A percentile compares a stretch with the other conserved stretches of the same genome.
These are phyloP conservation scores for Hylaeus volcanicus DNA, from an alignment of 1,140 invertebrate species.

Conservation along the genomic window DNA sequence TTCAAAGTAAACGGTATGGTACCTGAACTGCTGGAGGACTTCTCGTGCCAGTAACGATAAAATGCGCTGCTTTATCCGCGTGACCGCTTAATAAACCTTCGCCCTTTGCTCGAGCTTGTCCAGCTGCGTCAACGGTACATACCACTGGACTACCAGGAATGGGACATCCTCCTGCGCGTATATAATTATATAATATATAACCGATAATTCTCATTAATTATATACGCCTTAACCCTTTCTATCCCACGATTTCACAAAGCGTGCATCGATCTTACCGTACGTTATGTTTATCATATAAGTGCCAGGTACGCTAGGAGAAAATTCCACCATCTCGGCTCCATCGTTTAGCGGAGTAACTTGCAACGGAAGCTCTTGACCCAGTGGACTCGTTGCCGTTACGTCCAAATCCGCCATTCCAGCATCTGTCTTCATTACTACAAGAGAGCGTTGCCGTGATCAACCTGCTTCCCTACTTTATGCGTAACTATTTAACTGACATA, in stretches of 20 bases:
- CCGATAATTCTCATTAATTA: neutral
- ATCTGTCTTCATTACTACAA: conserved; percentile 90
- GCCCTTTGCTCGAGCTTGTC: conserved; percentile 84
- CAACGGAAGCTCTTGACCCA: conserved; percentile 92
- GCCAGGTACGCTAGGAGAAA: conserved; percentile 92
- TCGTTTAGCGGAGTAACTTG: conserved; percentile 89
- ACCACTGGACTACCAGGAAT: conserved; percentile 79
- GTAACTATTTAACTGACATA: conserved; percentile 75
- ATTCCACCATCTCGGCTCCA: conserved; percentile 89
- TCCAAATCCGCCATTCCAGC: conserved; percentile 95
- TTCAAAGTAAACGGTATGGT: too few relatives aligned
- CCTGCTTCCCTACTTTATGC: neutral
- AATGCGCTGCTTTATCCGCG: conserved; percentile 78
- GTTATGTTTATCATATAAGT: conserved; percentile 93
- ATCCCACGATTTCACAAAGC: neutral
- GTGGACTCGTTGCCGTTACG: conserved; percentile 92
- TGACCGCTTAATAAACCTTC: conserved; percentile 83
- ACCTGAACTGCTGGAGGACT: conserved; percentile 78
- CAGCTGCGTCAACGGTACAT: conserved; percentile 84
- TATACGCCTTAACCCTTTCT: too few relatives aligned
- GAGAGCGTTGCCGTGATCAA: conserved; percentile 17
- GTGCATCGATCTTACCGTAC: conserved; percentile 86
- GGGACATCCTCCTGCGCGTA: conserved; percentile 80
- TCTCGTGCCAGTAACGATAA: conserved; percentile 76
- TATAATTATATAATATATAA: too few relatives aligned